Conservation (phyloP, 2,888 invertebrate species). For the Danaus chrysippus region DNA sequence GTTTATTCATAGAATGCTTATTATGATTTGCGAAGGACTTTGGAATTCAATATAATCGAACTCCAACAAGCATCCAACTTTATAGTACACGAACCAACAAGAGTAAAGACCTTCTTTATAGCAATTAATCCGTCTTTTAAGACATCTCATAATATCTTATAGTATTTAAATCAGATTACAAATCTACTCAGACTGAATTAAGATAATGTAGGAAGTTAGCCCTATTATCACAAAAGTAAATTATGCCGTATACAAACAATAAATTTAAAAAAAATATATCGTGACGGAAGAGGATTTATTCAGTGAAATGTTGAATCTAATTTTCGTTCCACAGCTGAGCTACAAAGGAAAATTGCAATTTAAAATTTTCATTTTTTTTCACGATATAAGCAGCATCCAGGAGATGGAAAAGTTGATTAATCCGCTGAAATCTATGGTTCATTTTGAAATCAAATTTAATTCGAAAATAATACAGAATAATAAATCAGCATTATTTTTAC, state of each 20-base stretch:
- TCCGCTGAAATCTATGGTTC: slow-evolving; percentile 20
- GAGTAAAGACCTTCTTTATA: too few species aligned
- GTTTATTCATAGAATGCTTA: too few species aligned
- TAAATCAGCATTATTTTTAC: background rate
- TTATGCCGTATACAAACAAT: slow-evolving; percentile 18
- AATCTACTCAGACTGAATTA: too few species aligned
- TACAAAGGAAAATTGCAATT: slow-evolving; percentile 35
- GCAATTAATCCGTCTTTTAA: too few species aligned
- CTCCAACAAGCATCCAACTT: too few species aligned
- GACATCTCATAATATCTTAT: too few species aligned
- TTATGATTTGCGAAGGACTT: too few species aligned
- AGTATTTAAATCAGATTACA: too few species aligned
- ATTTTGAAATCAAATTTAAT: slow-evolving; percentile 28
- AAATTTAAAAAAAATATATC: slow-evolving; percentile 21
- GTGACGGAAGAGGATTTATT: slow-evolving; percentile 28
- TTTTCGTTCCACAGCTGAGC: slow-evolving; percentile 32
- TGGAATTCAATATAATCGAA: too few species aligned
- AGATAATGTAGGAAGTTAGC: background rate
- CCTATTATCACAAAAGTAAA: background rate
- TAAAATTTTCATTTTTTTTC: slow-evolving; percentile 35
- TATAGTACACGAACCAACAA: too few species aligned
- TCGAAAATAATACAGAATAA: slow-evolving; percentile 24
- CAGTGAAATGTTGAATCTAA: slow-evolving; percentile 34
- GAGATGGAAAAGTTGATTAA: too few species aligned
- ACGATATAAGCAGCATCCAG: slow-evolving; percentile 30